A percentile compares a stretch with the other conserved stretches of the same genome.
These are phyloP conservation scores for Haliclona indistincta DNA, from an alignment of 37 sponge, comb jelly and placozoan genomes.

Conservation along the genomic window DNA sequence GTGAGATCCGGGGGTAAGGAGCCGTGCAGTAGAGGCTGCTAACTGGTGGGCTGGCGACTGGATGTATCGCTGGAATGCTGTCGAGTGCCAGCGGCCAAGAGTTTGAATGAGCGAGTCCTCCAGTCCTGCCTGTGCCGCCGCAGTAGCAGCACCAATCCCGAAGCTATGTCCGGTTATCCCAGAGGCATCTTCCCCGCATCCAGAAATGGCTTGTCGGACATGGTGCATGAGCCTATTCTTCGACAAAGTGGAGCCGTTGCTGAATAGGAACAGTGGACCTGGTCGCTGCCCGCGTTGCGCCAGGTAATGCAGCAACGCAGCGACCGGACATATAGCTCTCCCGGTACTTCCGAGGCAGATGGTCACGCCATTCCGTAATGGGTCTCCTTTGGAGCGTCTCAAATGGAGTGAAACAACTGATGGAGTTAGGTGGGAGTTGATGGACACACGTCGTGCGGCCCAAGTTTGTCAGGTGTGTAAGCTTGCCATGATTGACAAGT, in stretches of 20 bases:
- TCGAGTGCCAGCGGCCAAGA: too few species aligned
- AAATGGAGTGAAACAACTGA: background rate
- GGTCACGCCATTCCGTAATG: background rate
- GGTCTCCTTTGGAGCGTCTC: constrained; percentile 20
- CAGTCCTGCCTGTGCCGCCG: too few species aligned
- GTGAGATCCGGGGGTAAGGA: too few species aligned
- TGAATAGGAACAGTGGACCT: constrained; percentile 19
- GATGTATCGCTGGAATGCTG: too few species aligned
- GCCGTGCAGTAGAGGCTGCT: too few species aligned
- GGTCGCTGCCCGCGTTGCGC: background rate
- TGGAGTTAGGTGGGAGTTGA: background rate
- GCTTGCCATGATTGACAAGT: background rate
- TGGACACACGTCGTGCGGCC: background rate
- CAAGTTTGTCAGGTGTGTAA: too few species aligned
- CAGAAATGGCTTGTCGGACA: constrained; percentile 4
- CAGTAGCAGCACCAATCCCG: too few species aligned
- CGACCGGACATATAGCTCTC: constrained; percentile 6
- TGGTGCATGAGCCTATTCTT: constrained; percentile 4
- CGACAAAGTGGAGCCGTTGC: background rate
- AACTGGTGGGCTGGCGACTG: too few species aligned
- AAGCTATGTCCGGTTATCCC: too few species aligned
- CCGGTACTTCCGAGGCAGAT: background rate
- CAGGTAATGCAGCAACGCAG: constrained; percentile 1
- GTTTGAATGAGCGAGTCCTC: too few species aligned
- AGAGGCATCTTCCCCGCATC: too few species aligned